A percentile compares a stretch with the other conserved stretches of the same genome.
Conservation (phyloP, 1,140 invertebrate genomes). For the honey bee (Apis mellifera) region DNA sequence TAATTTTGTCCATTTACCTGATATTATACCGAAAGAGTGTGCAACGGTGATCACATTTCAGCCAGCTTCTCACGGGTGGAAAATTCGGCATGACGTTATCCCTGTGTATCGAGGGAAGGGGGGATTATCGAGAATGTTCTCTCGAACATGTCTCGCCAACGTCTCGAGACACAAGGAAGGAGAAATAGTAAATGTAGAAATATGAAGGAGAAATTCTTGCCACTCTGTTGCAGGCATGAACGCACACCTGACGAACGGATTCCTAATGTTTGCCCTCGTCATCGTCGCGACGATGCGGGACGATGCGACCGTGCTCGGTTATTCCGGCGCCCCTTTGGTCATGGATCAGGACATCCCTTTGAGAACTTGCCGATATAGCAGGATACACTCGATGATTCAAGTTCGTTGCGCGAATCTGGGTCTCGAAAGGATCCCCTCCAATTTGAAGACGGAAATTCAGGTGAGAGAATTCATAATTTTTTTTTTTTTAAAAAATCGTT, state of each 20-base stretch:
- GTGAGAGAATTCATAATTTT: conserved; percentile 42
- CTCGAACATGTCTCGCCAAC: background rate
- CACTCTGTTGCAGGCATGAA: conserved; percentile 70
- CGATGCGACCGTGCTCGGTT: conserved; percentile 49
- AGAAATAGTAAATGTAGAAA: background rate
- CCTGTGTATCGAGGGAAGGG: background rate
- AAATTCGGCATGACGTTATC: conserved; percentile 7
- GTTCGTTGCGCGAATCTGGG: conserved; percentile 67
- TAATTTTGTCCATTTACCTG: no score
- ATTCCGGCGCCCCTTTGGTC: conserved; percentile 46
- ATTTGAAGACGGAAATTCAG: conserved; percentile 68
- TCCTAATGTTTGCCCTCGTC: conserved; percentile 59
- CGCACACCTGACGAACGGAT: conserved; percentile 54
- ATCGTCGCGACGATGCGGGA: conserved; percentile 43
- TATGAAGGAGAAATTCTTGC: conserved; percentile 16
- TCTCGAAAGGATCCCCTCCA: conserved; percentile 62
- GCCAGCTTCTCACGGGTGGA: background rate
- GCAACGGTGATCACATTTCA: no score
- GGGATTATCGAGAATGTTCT: no score
- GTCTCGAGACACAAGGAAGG: background rate
- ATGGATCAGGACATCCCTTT: conserved; percentile 54
- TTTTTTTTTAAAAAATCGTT: no score
- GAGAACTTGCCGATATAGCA: conserved; percentile 66
- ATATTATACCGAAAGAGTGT: no score
- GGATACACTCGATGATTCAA: conserved; percentile 62